Percentiles rank a stretch among this genome's conserved stretches.
Evolutionary conservation across 2,797 vertebrate species (phyloP).

Genomic region (Myotis myotis): DNA sequence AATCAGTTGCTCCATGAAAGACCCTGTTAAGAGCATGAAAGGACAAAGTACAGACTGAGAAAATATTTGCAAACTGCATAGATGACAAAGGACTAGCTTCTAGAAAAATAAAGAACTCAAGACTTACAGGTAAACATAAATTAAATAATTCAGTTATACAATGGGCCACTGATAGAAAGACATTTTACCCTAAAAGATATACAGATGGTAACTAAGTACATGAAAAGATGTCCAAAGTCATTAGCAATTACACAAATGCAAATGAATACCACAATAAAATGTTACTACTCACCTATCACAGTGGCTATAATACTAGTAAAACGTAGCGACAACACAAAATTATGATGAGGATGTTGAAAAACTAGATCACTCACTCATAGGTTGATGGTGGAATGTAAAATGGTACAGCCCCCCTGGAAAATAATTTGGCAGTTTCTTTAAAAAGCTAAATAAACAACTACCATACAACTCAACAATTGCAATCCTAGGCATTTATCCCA

Average conservation of each 20-base stretch:
- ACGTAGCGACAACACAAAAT: neutral
- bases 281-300: neutral
- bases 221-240: neutral
- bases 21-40: neutral
- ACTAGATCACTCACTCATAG: neutral
- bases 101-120: neutral
- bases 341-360: neutral
- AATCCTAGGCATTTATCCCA: neutral
- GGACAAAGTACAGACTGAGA: neutral
- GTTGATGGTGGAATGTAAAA: neutral
- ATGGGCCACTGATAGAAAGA: neutral
- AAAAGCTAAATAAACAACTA: neutral
- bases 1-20: neutral
- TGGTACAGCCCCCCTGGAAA: neutral
- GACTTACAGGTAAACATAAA: neutral
- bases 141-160: neutral
- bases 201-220: neutral
- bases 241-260: neutral
- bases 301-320: neutral
- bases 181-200: neutral
- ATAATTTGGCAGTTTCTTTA: neutral
- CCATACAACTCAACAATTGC: neutral
- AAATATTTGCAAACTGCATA: neutral
- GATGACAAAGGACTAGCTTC: neutral
- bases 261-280: neutral